Conservation (phyloP, 2,797 vertebrate genomes). For the Cossypha polioptera region DNA sequence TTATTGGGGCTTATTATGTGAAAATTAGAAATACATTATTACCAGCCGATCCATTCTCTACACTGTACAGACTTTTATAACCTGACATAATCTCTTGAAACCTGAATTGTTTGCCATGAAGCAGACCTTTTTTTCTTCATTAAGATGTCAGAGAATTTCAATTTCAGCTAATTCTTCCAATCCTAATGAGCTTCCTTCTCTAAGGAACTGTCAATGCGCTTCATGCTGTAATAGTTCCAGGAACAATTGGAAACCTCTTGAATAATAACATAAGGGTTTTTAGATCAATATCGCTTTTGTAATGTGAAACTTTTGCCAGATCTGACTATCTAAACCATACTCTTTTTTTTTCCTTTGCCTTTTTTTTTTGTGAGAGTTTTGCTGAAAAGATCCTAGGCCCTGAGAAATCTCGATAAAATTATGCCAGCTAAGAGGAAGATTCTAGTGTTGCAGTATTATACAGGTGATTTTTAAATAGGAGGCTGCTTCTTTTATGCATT, state of each 20-base stretch:
- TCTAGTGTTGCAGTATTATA: neutral
- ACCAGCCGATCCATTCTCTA: slow-evolving; percentile 71
- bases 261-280: slow-evolving; percentile 69
- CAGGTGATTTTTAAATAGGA: neutral
- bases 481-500: neutral
- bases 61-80: slow-evolving; percentile 68
- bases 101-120: slow-evolving; percentile 68
- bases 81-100: slow-evolving; percentile 76
- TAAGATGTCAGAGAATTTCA: slow-evolving; percentile 77
- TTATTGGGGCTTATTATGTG: slow-evolving; percentile 69
- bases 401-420: slow-evolving; percentile 19
- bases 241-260: slow-evolving; percentile 77
- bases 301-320: slow-evolving; percentile 66
- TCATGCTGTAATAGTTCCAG: slow-evolving; percentile 72
- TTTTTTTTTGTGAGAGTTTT: slow-evolving; percentile 6
- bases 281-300: slow-evolving; percentile 70
- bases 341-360: neutral
- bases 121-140: slow-evolving; percentile 69
- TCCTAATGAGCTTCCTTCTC: slow-evolving; percentile 64
- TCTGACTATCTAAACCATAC: neutral
- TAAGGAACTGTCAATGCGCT: slow-evolving; percentile 71
- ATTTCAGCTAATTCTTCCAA: slow-evolving; percentile 78
- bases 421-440: neutral
- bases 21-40: slow-evolving; percentile 79
- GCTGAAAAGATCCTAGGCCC: slow-evolving; percentile 46